Conservation (phyloP, 2,888 invertebrate genomes). For the Linyphia triangularis region DNA sequence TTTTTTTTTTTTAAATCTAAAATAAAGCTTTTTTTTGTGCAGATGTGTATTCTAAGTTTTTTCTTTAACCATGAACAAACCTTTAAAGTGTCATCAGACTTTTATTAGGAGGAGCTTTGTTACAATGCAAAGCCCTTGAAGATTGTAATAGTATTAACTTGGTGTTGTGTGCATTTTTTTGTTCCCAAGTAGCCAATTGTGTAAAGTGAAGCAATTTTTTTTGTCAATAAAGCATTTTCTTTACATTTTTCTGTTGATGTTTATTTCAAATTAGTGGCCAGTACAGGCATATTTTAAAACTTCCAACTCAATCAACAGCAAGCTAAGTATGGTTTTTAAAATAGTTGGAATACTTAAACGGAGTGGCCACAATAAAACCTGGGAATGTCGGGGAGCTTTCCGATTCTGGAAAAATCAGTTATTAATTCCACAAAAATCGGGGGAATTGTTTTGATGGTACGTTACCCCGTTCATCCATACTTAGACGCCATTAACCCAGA, state of each 20-base stretch:
- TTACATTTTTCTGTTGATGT: slow-evolving; percentile 26
- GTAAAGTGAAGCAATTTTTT: slow-evolving; percentile 55
- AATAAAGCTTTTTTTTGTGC: slow-evolving; percentile 23
- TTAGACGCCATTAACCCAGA: too few relatives aligned
- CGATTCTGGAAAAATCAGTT: too few relatives aligned
- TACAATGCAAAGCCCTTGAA: slow-evolving; percentile 38
- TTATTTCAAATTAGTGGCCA: too few relatives aligned
- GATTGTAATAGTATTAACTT: slow-evolving; percentile 66
- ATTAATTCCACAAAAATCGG: too few relatives aligned
- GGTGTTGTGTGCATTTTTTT: slow-evolving; percentile 63
- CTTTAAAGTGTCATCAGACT: not conserved
- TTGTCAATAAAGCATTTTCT: slow-evolving; percentile 68
- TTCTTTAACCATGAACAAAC: not conserved
- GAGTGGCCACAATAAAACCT: too few relatives aligned
- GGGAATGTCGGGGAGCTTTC: too few relatives aligned
- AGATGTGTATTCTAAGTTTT: slow-evolving; percentile 8
- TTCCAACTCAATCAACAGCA: too few relatives aligned
- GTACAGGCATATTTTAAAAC: too few relatives aligned
- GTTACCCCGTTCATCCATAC: too few relatives aligned
- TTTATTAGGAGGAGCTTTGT: slow-evolving; percentile 47
- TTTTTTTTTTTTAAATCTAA: slow-evolving; percentile 54
- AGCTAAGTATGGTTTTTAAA: too few relatives aligned
- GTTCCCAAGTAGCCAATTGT: slow-evolving; percentile 69
- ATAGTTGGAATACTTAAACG: too few relatives aligned
- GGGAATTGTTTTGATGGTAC: too few relatives aligned